These are phyloP conservation scores for Invenusta paracnida DNA, from an alignment of 2,888 invertebrate genomes.

Conservation along the genomic window DNA sequence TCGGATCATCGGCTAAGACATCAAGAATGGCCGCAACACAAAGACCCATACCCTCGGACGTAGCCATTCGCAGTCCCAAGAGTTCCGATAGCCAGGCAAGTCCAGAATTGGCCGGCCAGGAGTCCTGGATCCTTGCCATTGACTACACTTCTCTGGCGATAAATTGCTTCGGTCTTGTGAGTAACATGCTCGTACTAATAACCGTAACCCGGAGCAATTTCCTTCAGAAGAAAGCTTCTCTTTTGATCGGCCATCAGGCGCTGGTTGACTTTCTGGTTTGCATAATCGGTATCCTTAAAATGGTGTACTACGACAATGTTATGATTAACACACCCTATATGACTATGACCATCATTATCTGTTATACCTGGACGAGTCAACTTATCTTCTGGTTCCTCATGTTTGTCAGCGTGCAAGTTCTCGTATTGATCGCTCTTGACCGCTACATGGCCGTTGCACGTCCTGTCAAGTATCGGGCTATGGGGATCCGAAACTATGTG, in stretches of 20 bases:
- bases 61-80: too few relatives aligned
- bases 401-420: neutral
- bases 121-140: neutral
- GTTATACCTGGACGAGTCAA: neutral
- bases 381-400: neutral
- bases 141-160: neutral
- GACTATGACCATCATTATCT: neutral
- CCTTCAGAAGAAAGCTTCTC: neutral
- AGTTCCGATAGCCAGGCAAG: too few relatives aligned
- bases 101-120: too few relatives aligned
- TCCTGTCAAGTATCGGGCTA: neutral
- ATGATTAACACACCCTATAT: neutral
- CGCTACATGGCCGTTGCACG: neutral
- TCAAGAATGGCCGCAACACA: too few relatives aligned
- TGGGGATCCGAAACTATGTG: neutral
- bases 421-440: neutral
- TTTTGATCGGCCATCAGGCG: neutral
- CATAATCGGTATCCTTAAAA: neutral
- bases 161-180: neutral
- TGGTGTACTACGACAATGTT: neutral
- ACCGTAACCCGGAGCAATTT: neutral
- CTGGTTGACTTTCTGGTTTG: neutral
- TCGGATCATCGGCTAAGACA: too few relatives aligned
- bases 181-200: neutral
- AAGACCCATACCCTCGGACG: too few relatives aligned